Percentiles rank a stretch among this genome's conserved stretches.
Evolutionary conservation across 1,140 invertebrate species (phyloP).

Genomic region (Cydia amplana): DNA sequence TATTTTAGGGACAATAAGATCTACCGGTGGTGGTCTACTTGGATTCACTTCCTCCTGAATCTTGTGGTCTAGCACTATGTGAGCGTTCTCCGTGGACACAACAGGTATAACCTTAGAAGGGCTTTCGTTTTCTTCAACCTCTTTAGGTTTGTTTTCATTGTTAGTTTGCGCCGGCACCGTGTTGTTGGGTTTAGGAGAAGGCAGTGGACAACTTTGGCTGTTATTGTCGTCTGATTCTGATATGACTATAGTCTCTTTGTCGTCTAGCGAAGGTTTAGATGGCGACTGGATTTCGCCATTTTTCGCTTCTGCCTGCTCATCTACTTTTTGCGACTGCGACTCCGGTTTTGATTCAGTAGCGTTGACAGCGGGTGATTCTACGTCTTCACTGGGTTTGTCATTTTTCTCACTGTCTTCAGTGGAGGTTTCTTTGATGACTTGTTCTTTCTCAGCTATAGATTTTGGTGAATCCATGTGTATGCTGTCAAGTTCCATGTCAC

Average conservation of each 20-base stretch:
- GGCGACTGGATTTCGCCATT: slow-evolving; percentile 64
- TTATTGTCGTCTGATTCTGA: slow-evolving; percentile 79
- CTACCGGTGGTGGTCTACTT: slow-evolving; percentile 52
- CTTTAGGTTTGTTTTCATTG: slow-evolving; percentile 59
- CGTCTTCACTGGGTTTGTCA: slow-evolving; percentile 46
- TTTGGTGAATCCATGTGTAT: slow-evolving; percentile 75
- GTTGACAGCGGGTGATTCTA: slow-evolving; percentile 39
- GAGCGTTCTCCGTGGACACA: slow-evolving; percentile 73
- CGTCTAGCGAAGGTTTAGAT: slow-evolving; percentile 55
- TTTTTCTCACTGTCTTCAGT: slow-evolving; percentile 46
- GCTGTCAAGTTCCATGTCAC: slow-evolving; percentile 76
- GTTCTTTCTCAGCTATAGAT: slow-evolving; percentile 70
- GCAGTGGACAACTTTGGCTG: slow-evolving; percentile 72
- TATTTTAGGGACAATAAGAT: slow-evolving; percentile 63
- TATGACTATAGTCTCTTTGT: slow-evolving; percentile 78
- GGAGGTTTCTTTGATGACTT: slow-evolving; percentile 64
- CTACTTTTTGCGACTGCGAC: slow-evolving; percentile 39
- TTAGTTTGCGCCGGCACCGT: slow-evolving; percentile 48
- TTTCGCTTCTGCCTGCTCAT: slow-evolving; percentile 47
- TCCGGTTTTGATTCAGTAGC: slow-evolving; percentile 38
- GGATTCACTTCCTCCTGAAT: slow-evolving; percentile 53
- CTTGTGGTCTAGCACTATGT: slow-evolving; percentile 69
- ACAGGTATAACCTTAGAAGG: slow-evolving; percentile 71
- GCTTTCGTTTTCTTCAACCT: slow-evolving; percentile 59
- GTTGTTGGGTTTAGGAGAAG: slow-evolving; percentile 63